Evolutionary conservation across 2,888 invertebrate genomes (phyloP).

Genomic region (Mechanitis mazaeus): DNA sequence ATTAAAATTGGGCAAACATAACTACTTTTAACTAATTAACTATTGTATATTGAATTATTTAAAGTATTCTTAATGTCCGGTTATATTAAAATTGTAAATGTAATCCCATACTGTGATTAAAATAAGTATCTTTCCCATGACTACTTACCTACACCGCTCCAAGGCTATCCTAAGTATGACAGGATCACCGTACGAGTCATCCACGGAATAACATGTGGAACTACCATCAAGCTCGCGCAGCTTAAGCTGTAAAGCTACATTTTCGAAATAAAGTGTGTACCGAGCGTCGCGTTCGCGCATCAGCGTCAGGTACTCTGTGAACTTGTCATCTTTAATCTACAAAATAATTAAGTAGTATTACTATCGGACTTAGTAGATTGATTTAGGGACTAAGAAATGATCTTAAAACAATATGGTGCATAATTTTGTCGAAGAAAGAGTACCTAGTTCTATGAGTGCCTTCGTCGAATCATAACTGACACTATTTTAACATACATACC

Average conservation of each 20-base stretch:
- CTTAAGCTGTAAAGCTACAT: constrained; percentile 57
- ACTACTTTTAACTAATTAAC: too few species aligned
- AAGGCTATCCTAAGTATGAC: constrained; percentile 61
- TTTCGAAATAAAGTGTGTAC: constrained; percentile 66
- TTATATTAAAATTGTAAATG: too few species aligned
- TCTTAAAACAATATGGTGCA: too few species aligned
- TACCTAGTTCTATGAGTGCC: too few species aligned
- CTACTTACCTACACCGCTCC: constrained; percentile 57
- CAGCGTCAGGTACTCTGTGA: constrained; percentile 56
- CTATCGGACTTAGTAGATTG: background rate
- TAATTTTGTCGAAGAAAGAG: too few species aligned
- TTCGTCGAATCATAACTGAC: too few species aligned
- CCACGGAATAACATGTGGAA: constrained; percentile 31
- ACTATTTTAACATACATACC: too few species aligned
- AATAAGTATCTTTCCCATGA: background rate
- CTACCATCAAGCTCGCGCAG: constrained; percentile 56
- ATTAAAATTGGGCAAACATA: too few species aligned
- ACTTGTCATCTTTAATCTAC: constrained; percentile 59
- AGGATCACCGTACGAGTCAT: constrained; percentile 53
- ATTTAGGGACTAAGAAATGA: background rate
- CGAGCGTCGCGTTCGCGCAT: constrained; percentile 66
- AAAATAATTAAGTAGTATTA: constrained; percentile 7
- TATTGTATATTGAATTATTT: too few species aligned
- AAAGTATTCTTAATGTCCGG: too few species aligned
- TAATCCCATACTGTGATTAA: background rate